Conservation (phyloP, 37 sponge, comb jelly and placozoan species). For the Chondrilla cf. caribensis region DNA sequence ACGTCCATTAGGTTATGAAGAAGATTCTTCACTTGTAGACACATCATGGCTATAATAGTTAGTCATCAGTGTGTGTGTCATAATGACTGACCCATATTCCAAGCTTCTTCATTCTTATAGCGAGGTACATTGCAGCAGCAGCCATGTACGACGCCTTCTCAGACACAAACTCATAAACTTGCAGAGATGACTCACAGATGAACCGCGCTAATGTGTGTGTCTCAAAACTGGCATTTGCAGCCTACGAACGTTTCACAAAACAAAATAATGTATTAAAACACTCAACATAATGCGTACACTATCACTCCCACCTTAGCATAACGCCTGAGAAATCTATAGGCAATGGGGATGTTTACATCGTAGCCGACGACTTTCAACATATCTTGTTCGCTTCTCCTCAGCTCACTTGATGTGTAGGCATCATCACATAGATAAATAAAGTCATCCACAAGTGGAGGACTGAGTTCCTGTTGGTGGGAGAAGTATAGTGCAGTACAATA, state of each 20-base stretch:
- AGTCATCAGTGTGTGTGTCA: conserved; percentile 29
- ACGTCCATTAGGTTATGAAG: conserved; percentile 44
- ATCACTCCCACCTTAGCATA: conserved; percentile 60
- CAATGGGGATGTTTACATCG: conserved; percentile 89
- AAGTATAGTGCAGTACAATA: neutral
- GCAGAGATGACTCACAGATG: conserved; percentile 88
- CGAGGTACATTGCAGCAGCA: conserved; percentile 85
- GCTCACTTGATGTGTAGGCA: conserved; percentile 84
- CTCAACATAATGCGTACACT: neutral
- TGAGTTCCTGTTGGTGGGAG: conserved; percentile 67
- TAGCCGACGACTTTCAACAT: conserved; percentile 75
- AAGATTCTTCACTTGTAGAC: conserved; percentile 1
- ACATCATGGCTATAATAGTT: neutral
- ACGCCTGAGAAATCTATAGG: conserved; percentile 92
- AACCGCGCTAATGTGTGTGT: conserved; percentile 91
- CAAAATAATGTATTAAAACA: neutral
- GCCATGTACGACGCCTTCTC: conserved; percentile 81
- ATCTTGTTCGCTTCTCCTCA: conserved; percentile 82
- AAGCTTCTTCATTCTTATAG: conserved; percentile 80
- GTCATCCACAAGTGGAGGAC: conserved; percentile 94
- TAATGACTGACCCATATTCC: conserved; percentile 71
- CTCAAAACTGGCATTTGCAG: conserved; percentile 82
- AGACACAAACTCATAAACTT: conserved; percentile 84
- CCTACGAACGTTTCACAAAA: conserved; percentile 35
- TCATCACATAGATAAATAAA: conserved; percentile 97